Base-by-base conservation (phyloP, 2,888 invertebrate species). In the Xanthia togata region DNA sequence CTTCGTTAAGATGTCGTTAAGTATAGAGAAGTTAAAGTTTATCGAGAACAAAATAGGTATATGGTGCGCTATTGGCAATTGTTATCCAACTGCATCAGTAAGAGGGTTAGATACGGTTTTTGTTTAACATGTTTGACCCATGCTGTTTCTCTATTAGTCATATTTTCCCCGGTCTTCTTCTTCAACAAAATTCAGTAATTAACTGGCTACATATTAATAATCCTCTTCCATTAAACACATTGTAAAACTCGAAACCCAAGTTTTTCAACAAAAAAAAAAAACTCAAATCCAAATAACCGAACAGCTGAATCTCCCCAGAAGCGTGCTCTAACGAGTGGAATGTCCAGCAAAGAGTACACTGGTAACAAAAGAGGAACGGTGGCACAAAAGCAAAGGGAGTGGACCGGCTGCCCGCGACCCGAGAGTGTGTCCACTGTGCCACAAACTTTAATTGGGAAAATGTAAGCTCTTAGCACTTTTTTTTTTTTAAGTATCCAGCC, bases 371-470 rank as follows among this genome's bases (percentile, higher is more conserved):
- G 84, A 82, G 80, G 77, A 80, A 69, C 76, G 79, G 81, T 59
- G n/a, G 69, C 81, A 85, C 75, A 88, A 85, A 89, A 88, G 87
- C 87, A 86, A 86, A 86, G 83, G 84, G 87, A 87, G 50, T 20
- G 20, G 17, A 59, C 67, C 62, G 67, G 79, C 73, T 70, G 76
- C 64, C 69, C 71, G 70, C 78, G 79, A 78, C 50, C 17, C 17
- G 57, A 3, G 44, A 12, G 62, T 23, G 70, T 79, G 68, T 78
- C 73, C 88, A 81, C 53, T 83, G 70, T 74, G 53, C 0, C 41
- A 81, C 73, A 79, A 57, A 23, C 8, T 74, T 70, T 55, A 50
- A 55, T 26, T n/a, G 63, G 44, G 47, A 4, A 9, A 11, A 14
- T 38, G 12, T 23, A 6, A n/a, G n/a, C n/a, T n/a, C n/a, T n/a